Base-by-base conservation (phyloP, 2,888 invertebrate species). In the Tigriopus californicus region DNA sequence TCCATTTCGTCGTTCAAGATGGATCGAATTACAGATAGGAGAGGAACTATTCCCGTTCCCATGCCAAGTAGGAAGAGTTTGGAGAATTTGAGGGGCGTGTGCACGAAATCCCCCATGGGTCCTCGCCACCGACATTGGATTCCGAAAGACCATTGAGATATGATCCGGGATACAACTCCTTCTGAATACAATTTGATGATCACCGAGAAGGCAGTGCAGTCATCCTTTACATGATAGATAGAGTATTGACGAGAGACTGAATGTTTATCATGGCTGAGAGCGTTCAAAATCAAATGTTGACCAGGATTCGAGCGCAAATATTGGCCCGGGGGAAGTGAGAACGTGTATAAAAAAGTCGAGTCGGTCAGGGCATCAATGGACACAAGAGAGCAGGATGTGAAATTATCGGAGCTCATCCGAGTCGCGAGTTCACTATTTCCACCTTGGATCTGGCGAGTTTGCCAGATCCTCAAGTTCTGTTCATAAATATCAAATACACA, bases 401-500 rank as follows among this genome's bases (percentile, higher is more conserved):
- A 33, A 8, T 33, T 33, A 8, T 33, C 33, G 33, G 33, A 33
- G 33, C 33, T 5, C 33, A 33, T 33, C 4, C 3, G 8, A 33
- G 33, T 33, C 33, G 33, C 8, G 33, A 33, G 33, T 33, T 33
- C 33, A 33, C 33, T 33, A 33, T 8, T 33, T 33, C 4, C 33
- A 33, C 33, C 33, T 5, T 33, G 33, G 33, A 33, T 33, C 33
- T 33, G 33, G 8, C 33, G 33, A 5, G 3, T 33, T 33, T 8
- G 33, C 33, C 33, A 33, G 33, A 33, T 33, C 33, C 33, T 3
- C 33, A 33, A 33, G 8, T 33, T 33, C 33, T 33, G 33, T 47
- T 55, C 40, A 40, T 55, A 55, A 41, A 55, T 55, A 15, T 55
- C 55, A 10, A 55, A 41, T 2, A 55, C 33, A 41, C 55, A 55